Evolutionary conservation across 1,140 invertebrate species (phyloP).

Genomic region (Atta texana): DNA sequence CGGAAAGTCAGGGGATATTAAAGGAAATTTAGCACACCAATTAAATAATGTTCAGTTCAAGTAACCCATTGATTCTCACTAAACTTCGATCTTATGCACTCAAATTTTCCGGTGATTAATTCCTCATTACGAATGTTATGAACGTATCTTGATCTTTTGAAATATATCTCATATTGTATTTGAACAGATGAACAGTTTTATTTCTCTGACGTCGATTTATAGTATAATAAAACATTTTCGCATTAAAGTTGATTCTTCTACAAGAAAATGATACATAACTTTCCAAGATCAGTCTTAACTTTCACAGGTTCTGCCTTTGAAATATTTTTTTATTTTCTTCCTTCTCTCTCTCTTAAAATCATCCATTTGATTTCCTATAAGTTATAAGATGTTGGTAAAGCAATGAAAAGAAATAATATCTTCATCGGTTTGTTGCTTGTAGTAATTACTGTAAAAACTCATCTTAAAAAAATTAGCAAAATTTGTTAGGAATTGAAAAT

Average conservation of each 20-base stretch:
- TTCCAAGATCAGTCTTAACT: constrained; percentile 7
- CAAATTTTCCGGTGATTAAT: not conserved
- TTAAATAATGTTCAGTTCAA: not conserved
- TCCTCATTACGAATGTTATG: not conserved
- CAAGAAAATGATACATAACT: constrained; percentile 20
- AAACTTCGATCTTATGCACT: not conserved
- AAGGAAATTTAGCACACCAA: not conserved
- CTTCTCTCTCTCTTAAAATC: constrained; percentile 7
- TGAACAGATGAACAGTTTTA: constrained; percentile 9
- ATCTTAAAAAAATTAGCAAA: not conserved
- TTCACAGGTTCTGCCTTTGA: constrained; percentile 19
- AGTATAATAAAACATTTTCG: constrained; percentile 6
- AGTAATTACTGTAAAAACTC: not conserved
- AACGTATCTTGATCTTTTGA: not conserved
- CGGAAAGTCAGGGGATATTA: not conserved
- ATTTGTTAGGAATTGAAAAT: no score
- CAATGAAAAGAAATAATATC: not conserved
- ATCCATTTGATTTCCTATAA: not conserved
- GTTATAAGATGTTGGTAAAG: not conserved
- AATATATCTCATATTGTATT: constrained; percentile 21
- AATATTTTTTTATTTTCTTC: constrained; percentile 19
- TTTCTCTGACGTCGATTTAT: constrained; percentile 22
- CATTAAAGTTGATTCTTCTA: constrained; percentile 30
- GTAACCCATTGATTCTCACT: not conserved
- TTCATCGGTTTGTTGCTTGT: constrained; percentile 4